A percentile compares a stretch with the other conserved stretches of the same genome.
phyloP scores from a whole-genome alignment of 2,888 invertebrate genomes.

The Steinernema carpocapsae region DNA sequence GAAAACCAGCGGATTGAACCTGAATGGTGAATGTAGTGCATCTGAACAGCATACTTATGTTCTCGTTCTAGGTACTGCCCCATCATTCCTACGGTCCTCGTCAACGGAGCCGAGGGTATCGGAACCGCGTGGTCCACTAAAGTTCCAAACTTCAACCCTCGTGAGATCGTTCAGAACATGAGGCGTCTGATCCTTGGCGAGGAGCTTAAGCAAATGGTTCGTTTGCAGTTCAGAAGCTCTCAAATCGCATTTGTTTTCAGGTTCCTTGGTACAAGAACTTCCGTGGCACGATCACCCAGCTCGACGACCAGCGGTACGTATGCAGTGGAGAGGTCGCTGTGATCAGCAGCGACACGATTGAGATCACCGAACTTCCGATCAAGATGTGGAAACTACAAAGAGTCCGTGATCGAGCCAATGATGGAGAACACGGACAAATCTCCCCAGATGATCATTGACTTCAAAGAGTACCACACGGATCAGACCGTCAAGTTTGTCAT shows the following conservation, averaged over 20 bases:
- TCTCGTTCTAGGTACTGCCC: constrained; percentile 75
- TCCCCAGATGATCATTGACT: constrained; percentile 72
- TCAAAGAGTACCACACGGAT: constrained; percentile 92
- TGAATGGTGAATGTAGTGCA: constrained; percentile 76
- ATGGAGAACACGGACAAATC: constrained; percentile 70
- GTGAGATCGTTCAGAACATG: constrained; percentile 83
- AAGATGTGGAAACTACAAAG: constrained; percentile 94
- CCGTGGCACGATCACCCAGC: constrained; percentile 57
- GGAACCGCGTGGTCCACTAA: constrained; percentile 67
- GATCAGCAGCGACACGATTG: constrained; percentile 76
- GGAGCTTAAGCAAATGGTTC: constrained; percentile 74
- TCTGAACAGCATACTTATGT: not conserved
- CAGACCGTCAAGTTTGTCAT: constrained; percentile 89
- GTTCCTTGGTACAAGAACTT: constrained; percentile 65
- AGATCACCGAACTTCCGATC: constrained; percentile 93
- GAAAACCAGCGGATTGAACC: constrained; percentile 95
- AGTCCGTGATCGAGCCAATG: constrained; percentile 86
- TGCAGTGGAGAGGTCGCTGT: constrained; percentile 80
- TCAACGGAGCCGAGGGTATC: constrained; percentile 91
- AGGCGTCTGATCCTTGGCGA: constrained; percentile 80
- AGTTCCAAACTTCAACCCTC: constrained; percentile 91
- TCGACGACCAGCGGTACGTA: constrained; percentile 70
- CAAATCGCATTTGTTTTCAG: constrained; percentile 28
- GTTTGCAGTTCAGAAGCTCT: not conserved
- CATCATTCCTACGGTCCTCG: constrained; percentile 91